Conservation (phyloP, 2,113 vertebrate genomes). For the Poecile atricapillus region DNA sequence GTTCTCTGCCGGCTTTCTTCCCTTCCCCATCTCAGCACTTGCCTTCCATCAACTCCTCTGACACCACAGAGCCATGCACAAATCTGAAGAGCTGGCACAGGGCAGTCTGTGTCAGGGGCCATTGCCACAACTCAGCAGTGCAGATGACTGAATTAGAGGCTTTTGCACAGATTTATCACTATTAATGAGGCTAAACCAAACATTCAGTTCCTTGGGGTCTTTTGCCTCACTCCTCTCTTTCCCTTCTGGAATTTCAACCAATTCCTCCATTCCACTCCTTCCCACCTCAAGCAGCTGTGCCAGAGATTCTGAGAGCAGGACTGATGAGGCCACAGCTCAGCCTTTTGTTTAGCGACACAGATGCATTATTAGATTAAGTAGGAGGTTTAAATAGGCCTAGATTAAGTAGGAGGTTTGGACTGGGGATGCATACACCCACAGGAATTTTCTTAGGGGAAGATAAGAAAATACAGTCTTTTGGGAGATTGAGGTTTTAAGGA, state of each 20-base stretch:
- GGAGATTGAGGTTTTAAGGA: accelerated
- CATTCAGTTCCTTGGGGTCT: not conserved
- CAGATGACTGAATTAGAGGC: not conserved
- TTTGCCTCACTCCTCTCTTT: not conserved
- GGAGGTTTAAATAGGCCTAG: no score
- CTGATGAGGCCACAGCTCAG: not conserved
- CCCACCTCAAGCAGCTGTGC: not conserved
- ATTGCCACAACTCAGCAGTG: not conserved
- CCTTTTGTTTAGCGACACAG: not conserved
- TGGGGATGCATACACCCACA: not conserved
- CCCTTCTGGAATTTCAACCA: not conserved
- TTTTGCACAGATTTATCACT: not conserved
- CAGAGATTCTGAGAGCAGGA: not conserved
- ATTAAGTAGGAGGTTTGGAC: not conserved
- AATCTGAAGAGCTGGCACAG: not conserved
- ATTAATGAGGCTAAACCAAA: not conserved
- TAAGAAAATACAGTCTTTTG: not conserved
- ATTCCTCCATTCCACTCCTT: not conserved
- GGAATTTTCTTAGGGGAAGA: not conserved
- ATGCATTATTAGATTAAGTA: not conserved
- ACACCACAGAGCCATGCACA: not conserved
- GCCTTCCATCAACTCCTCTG: not conserved
- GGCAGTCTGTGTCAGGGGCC: not conserved
- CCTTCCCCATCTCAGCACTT: not conserved
- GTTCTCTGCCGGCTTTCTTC: not conserved